phyloP scores from a whole-genome alignment of 2,797 vertebrate species.

The Chrysocyon brachyurus region DNA sequence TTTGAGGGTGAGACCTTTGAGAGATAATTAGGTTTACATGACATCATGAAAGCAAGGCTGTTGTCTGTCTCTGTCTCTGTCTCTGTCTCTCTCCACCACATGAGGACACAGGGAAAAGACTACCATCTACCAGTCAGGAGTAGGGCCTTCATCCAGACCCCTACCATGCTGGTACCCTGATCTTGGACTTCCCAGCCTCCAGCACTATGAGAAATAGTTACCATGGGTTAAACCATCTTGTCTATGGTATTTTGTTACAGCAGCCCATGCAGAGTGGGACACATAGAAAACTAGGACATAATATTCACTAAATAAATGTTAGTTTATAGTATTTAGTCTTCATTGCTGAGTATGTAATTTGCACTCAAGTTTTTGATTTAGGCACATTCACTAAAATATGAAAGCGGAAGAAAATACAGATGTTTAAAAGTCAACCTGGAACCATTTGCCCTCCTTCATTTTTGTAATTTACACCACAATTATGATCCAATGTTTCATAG shows the following conservation, averaged over 20 bases:
- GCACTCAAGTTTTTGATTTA: background rate
- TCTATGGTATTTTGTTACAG: background rate
- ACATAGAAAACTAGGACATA: background rate
- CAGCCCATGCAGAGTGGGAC: background rate
- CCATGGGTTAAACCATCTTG: background rate
- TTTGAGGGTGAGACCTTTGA: background rate
- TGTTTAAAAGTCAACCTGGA: background rate
- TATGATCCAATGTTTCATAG: background rate
- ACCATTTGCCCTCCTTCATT: background rate
- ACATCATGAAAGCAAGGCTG: background rate
- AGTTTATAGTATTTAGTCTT: background rate
- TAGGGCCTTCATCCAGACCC: background rate
- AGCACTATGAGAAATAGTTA: background rate
- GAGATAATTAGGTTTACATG: background rate
- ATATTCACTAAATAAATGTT: background rate
- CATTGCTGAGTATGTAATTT: background rate
- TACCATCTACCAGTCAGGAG: background rate
- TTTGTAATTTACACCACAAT: background rate
- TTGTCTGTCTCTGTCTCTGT: background rate
- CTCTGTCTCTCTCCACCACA: too few relatives aligned
- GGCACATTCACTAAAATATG: background rate
- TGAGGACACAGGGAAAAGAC: background rate
- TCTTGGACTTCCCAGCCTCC: background rate
- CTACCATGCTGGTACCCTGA: background rate
- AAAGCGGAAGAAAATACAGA: background rate